Evolutionary conservation across 2,888 invertebrate species (phyloP), one percentile per base, ranked within the genome.

Genomic region (Epiblema foenella): DNA sequence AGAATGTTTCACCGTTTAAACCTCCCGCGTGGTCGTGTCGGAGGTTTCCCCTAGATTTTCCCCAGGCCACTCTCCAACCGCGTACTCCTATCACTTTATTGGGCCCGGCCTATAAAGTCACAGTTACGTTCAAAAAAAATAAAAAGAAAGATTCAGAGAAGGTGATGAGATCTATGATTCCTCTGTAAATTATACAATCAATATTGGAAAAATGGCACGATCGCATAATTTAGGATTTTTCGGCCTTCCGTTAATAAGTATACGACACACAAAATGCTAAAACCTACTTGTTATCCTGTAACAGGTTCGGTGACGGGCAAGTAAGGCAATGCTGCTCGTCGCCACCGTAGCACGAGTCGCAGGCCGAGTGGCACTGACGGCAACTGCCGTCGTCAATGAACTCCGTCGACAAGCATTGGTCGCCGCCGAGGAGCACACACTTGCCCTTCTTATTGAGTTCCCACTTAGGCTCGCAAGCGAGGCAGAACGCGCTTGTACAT

Each of bases 331-430:
- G 95, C 52, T 94, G 94, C 42, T 96, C 95, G n/a, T 95, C 95
- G 5, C 95, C 94, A 0, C 97, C 98, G 74, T 95, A 96, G 84
- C 98, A 98, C n/a, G 96, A 95, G 75, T 96, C 96, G 81, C 98
- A 98, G 0, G 96, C 96, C 2, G 94, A 94, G 82, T 97, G 96
- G 82, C 98, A 98, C 4, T 94, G 93, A 74, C 95, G 95, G 85
- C 98, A 98, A 58, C 94, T 94, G 54, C 94, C 95, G 17, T 95
- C 94, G 33, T 95, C 95, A 60, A 94, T 94, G 73, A 79, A 94
- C 91, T 94, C 94, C 92, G 96, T 94, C 75, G 95, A 90, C 77
- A 94, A 94, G 83, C 98, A 98, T 72, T 94, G 95, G 51, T 95
- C 95, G 72, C 96, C 95, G 71, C 96, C 96, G 66, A 94, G 93